A percentile compares a stretch with the other conserved stretches of the same genome.
These are phyloP conservation scores for Eurystomus gularis DNA, from an alignment of 2,113 vertebrate species.

Conservation along the genomic window DNA sequence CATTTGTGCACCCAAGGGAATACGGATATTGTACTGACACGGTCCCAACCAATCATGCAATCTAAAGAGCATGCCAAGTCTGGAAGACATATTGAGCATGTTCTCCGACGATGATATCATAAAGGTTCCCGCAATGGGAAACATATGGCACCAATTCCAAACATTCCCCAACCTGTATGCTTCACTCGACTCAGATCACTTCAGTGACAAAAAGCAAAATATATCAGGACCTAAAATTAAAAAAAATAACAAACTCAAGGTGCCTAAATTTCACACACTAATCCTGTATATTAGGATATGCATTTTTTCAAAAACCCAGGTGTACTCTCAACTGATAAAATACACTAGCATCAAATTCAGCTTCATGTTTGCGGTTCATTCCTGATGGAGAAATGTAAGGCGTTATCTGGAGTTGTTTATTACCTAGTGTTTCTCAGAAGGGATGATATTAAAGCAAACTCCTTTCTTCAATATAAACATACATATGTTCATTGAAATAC, in stretches of 20 bases:
- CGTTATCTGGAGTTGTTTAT: conserved; percentile 19
- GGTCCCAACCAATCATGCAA: conserved; percentile 12
- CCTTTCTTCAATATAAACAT: conserved; percentile 33
- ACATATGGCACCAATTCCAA: conserved; percentile 62
- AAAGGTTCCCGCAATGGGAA: conserved; percentile 46
- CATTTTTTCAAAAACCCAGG: not conserved
- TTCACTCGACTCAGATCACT: conserved; percentile 24
- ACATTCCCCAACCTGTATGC: conserved; percentile 53
- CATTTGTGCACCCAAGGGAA: not conserved
- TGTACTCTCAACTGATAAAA: not conserved
- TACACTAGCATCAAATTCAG: not conserved
- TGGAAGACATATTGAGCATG: conserved; percentile 69
- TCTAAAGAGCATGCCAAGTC: conserved; percentile 27
- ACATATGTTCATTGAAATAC: not conserved
- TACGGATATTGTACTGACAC: not conserved
- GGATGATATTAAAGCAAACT: conserved; percentile 30
- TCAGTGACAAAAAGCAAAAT: conserved; percentile 34
- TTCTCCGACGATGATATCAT: conserved; percentile 57
- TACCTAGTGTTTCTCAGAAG: not conserved
- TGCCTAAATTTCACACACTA: not conserved
- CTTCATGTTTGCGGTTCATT: not conserved
- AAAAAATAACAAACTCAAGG: not conserved
- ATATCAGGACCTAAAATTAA: not conserved
- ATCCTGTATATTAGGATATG: not conserved
- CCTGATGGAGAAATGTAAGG: not conserved